Percentiles rank a stretch among this genome's conserved stretches.
Conservation (phyloP, 1,140 invertebrate genomes). For the Ctenoplectra terminalis region DNA sequence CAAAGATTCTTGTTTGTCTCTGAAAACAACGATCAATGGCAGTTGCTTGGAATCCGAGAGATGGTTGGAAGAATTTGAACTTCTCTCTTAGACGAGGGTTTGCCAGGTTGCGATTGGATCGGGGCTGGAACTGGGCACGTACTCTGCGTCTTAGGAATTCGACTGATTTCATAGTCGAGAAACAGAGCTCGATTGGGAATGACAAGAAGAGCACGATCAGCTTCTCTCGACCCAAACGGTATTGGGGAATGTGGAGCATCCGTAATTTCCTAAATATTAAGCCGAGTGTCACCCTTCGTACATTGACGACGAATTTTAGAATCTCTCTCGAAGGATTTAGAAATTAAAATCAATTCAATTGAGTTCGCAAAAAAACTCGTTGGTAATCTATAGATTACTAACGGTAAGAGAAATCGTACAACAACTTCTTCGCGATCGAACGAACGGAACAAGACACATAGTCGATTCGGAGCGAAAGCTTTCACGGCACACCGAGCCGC, state of each 20-base stretch:
- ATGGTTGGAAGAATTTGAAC: slow-evolving; percentile 56
- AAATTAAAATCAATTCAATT: too few species aligned
- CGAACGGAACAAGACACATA: not conserved
- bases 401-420: not conserved
- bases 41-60: slow-evolving; percentile 22
- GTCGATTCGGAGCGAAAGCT: slow-evolving; percentile 3
- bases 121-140: slow-evolving; percentile 20
- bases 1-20: not conserved
- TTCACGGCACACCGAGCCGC: slow-evolving; percentile 23
- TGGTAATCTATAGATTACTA: not conserved
- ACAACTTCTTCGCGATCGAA: not conserved
- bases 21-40: not conserved
- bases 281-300: slow-evolving; percentile 64
- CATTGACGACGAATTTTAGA: slow-evolving; percentile 39
- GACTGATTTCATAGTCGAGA: slow-evolving; percentile 73
- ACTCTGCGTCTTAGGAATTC: slow-evolving; percentile 79
- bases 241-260: slow-evolving; percentile 77
- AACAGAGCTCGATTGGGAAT: slow-evolving; percentile 81
- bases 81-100: slow-evolving; percentile 55
- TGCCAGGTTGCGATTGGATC: slow-evolving; percentile 27
- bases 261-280: slow-evolving; percentile 77
- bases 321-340: not conserved
- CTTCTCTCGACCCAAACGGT: slow-evolving; percentile 58
- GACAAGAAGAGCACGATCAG: slow-evolving; percentile 70
- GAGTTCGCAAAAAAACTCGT: too few species aligned